A percentile compares a stretch with the other conserved stretches of the same genome.
Evolutionary conservation across 64 coral and sea anemone species (phyloP).

Genomic region (Montipora efflorescens): DNA sequence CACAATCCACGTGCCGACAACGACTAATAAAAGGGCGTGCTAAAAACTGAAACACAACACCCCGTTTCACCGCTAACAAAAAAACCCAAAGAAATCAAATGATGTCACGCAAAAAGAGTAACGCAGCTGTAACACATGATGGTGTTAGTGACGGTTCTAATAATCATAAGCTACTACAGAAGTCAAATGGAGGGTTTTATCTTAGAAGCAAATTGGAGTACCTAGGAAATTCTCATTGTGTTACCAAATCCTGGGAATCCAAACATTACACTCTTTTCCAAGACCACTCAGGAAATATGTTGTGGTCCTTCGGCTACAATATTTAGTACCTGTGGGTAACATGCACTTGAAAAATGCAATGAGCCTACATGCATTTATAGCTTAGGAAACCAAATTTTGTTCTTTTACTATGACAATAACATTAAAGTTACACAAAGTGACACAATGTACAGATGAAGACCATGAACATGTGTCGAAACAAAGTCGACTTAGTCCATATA

Average conservation of each 20-base stretch:
- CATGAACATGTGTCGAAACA: not conserved
- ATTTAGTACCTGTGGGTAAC: not conserved
- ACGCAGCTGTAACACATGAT: too few relatives aligned
- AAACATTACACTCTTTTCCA: not conserved
- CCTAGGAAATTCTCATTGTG: not conserved
- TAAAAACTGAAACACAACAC: too few relatives aligned
- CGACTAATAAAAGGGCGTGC: too few relatives aligned
- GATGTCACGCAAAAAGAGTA: too few relatives aligned
- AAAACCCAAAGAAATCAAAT: too few relatives aligned
- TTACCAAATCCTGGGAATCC: not conserved
- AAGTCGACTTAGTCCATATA: not conserved
- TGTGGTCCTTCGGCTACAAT: not conserved
- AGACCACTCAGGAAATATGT: not conserved
- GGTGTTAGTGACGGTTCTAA: too few relatives aligned
- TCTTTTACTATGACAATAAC: not conserved
- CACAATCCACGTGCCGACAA: too few relatives aligned
- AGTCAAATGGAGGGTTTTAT: too few relatives aligned
- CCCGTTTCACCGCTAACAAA: too few relatives aligned
- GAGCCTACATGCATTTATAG: not conserved
- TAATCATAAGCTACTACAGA: too few relatives aligned
- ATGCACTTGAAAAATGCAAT: not conserved
- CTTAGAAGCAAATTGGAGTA: not conserved
- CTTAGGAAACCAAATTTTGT: not conserved
- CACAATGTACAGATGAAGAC: not conserved
- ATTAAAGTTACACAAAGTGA: not conserved